Evolutionary conservation across 2,113 vertebrate genomes (phyloP).

Genomic region (Sporophila hypoxantha): DNA sequence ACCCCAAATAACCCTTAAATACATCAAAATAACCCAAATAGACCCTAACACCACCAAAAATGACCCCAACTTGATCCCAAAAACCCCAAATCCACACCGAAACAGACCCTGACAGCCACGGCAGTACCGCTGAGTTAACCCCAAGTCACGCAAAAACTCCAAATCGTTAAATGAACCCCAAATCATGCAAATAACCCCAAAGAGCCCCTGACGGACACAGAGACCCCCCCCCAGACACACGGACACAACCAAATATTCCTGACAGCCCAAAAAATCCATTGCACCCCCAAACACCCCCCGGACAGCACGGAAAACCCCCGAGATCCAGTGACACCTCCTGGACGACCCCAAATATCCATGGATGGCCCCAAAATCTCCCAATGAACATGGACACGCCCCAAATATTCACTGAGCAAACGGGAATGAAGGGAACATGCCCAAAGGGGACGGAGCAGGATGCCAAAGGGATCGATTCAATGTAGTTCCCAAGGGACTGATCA

Average conservation of each 20-base stretch:
- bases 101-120: background rate
- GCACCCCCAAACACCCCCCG: background rate
- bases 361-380: background rate
- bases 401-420: background rate
- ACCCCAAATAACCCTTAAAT: background rate
- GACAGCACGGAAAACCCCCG: too few relatives aligned
- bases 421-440: background rate
- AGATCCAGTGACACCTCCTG: too few relatives aligned
- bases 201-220: rapidly evolving
- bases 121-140: background rate
- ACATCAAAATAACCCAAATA: too few relatives aligned
- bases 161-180: too few relatives aligned
- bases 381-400: rapidly evolving
- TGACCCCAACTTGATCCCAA: background rate
- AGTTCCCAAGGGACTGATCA: background rate
- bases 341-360: background rate
- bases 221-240: too few relatives aligned
- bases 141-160: background rate
- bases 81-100: background rate
- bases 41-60: background rate
- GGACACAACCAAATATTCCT: too few relatives aligned
- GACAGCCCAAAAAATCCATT: background rate
- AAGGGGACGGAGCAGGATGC: too few relatives aligned
- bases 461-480: too few relatives aligned
- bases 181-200: background rate